Conservation (phyloP, 1,140 invertebrate genomes). For the Tetragonula clypearis region DNA sequence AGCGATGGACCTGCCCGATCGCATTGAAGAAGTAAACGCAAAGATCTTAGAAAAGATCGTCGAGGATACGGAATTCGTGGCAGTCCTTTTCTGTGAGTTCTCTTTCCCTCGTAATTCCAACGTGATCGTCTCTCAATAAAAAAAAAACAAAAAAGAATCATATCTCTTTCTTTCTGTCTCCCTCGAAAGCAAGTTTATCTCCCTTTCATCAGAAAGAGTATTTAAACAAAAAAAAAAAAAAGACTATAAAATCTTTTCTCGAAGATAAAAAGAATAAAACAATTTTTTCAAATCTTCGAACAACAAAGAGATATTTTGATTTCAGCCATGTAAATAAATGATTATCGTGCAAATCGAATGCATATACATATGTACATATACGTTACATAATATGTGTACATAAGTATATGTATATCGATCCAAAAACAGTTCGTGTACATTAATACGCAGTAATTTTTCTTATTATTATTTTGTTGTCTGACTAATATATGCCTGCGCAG, state of each 20-base stretch:
- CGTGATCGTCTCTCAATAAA: neutral
- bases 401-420: neutral
- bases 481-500: slow-evolving; percentile 36
- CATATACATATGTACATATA: neutral
- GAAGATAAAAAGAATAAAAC: neutral
- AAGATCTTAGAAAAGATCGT: slow-evolving; percentile 96
- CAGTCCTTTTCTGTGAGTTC: slow-evolving; percentile 96
- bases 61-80: slow-evolving; percentile 95
- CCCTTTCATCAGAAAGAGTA: slow-evolving; percentile 8
- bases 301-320: neutral
- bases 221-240: neutral
- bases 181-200: neutral
- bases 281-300: neutral
- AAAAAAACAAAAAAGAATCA: neutral
- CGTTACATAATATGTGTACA: no score
- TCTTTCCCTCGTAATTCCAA: neutral
- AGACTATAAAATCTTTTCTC: neutral
- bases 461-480: slow-evolving; percentile 45
- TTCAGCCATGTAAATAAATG: neutral
- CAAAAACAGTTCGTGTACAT: slow-evolving; percentile 14
- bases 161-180: slow-evolving; percentile 20
- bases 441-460: slow-evolving; percentile 26
- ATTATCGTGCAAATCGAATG: neutral
- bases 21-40: slow-evolving; percentile 97
- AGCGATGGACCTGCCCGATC: slow-evolving; percentile 96